A percentile compares a stretch with the other conserved stretches of the same genome.
Conservation (phyloP, 2,797 vertebrate genomes). For the Falco concolor region DNA sequence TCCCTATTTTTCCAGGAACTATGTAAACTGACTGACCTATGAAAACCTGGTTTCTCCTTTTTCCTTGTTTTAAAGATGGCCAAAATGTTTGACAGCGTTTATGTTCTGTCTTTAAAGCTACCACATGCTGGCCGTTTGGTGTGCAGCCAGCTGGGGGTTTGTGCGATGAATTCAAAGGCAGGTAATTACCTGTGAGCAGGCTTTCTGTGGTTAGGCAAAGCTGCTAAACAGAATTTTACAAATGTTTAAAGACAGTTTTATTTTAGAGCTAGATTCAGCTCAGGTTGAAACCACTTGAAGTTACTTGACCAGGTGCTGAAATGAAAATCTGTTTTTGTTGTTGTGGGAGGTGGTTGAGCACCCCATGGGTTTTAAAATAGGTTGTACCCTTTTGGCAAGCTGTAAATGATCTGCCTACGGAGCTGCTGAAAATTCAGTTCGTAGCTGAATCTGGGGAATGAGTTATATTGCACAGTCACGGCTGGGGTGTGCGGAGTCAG, state of each 20-base stretch:
- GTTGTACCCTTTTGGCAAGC: background rate
- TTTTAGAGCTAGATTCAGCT: background rate
- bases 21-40: background rate
- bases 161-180: background rate
- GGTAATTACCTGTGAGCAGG: background rate
- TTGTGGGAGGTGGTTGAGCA: background rate
- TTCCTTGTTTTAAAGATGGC: background rate
- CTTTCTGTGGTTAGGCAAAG: background rate
- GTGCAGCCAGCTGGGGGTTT: background rate
- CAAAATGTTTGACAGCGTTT: background rate
- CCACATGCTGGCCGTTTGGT: background rate
- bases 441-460: background rate
- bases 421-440: conserved; percentile 23
- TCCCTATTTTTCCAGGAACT: background rate
- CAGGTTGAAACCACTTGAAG: background rate
- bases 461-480: conserved; percentile 1
- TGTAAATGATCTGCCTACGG: background rate
- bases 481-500: conserved; percentile 12
- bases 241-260: background rate
- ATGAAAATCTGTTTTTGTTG: conserved; percentile 33
- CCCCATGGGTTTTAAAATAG: background rate
- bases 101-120: background rate
- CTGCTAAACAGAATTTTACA: background rate
- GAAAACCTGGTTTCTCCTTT: background rate
- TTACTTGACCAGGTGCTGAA: conserved; percentile 32